Base-by-base conservation (phyloP, 2,888 invertebrate species). In the Cylloceria caligata region DNA sequence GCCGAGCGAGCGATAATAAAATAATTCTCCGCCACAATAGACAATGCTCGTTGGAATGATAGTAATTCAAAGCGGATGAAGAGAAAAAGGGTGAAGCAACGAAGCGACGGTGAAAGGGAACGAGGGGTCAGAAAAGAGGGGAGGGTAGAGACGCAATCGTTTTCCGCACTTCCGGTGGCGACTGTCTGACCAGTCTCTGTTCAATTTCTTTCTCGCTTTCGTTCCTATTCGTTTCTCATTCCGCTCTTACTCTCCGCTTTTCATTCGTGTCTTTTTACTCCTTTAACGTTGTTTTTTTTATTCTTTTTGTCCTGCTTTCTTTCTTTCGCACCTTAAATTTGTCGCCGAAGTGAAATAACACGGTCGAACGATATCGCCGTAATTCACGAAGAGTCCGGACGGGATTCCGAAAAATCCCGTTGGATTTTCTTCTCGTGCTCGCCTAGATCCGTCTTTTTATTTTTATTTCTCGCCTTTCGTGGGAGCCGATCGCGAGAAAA, bases 11-110 rank as follows among this genome's bases (percentile, higher is more conserved):
- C 90, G 90, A 90, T 91, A 91, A 91, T 92, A 91, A 91, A 92
- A 92, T 92, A 91, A 91, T 92, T 91, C 91, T 90, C 87, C 89
- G 88, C 87, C 89, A 91, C 90, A 91, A 91, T 91, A 89, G 92
- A 91, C 90, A 91, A 91, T 91, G 90, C 89, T 87, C 85, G 88
- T 81, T 88, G 90, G 89, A 87, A 90, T 88, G 90, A 90, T 90
- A 89, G 89, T 91, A 91, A 92, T 91, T 92, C 90, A 91, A 90
- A 91, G 90, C 90, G 91, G 90, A 91, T 86, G 87, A 84, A 84
- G 83, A 42, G 42, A 60, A 45, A 72, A 81, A 68, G 68, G 57
- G 47, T 47, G 45, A 68, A 47, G 16, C 19, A 67, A 65, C 42
- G 75, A 75, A 67, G n/a, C 73, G 64, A 64, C 49, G 49, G 49